Percentiles rank a stretch among this genome's conserved stretches.
phyloP scores from a whole-genome alignment of 2,888 invertebrate genomes.

The Tetropium fuscum region DNA sequence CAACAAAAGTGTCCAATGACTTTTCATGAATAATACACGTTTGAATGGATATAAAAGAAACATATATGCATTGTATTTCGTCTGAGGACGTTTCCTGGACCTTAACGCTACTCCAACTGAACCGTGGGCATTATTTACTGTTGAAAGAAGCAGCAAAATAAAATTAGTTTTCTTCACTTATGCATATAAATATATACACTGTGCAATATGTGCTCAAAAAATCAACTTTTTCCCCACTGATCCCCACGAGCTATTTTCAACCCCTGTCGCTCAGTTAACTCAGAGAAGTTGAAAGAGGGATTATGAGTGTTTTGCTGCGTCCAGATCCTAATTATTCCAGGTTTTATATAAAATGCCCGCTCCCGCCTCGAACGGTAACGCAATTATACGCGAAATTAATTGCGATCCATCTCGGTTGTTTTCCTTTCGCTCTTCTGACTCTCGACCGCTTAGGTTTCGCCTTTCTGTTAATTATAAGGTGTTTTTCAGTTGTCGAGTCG shows the following conservation, averaged over 20 bases:
- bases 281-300: constrained; percentile 4
- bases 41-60: no score
- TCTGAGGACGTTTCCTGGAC: no score
- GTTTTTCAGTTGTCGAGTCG: background rate
- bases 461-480: background rate
- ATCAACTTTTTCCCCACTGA: constrained; percentile 1
- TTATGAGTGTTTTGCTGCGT: constrained; percentile 5
- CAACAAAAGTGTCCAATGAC: no score
- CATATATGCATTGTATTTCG: no score
- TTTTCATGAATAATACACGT: no score
- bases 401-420: constrained; percentile 51
- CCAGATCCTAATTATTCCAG: constrained; percentile 4
- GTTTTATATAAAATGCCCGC: constrained; percentile 3
- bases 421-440: constrained; percentile 39
- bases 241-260: background rate
- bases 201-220: constrained; percentile 3
- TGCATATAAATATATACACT: constrained; percentile 4
- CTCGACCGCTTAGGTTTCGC: constrained; percentile 20
- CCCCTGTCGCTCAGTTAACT: background rate
- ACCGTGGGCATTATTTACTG: background rate
- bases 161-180: constrained; percentile 3
- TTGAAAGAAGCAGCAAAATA: background rate
- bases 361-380: constrained; percentile 51
- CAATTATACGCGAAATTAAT: constrained; percentile 59
- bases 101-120: no score